These are phyloP conservation scores for Argyresthia goedartella DNA, from an alignment of 2,888 invertebrate species.

Conservation along the genomic window DNA sequence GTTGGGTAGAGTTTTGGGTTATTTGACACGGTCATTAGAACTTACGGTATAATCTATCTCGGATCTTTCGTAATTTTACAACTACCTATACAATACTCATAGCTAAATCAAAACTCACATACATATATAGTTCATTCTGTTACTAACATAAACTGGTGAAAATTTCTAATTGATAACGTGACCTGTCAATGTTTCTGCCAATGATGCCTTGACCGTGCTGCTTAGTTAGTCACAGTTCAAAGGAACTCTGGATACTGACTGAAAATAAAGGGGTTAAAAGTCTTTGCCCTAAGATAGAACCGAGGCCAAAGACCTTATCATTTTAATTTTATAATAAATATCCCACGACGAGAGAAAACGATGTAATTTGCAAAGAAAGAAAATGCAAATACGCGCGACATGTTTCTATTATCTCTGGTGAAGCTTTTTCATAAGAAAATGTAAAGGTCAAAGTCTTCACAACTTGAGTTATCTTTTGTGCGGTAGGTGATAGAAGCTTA, in stretches of 20 bases:
- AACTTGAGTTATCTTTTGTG: no score
- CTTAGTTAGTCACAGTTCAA: not conserved
- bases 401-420: not conserved
- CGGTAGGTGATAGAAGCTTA: no score
- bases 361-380: not conserved
- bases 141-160: no score
- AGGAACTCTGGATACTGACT: not conserved
- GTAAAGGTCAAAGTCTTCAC: no score
- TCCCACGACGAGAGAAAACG: not conserved
- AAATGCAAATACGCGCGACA: constrained; percentile 1
- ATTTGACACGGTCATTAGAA: no score
- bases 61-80: not conserved
- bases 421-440: no score
- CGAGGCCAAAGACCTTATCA: not conserved
- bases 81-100: not conserved
- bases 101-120: no score
- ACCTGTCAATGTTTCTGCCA: not conserved
- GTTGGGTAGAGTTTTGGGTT: no score
- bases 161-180: no score
- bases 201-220: not conserved
- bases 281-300: not conserved
- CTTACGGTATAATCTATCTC: no score
- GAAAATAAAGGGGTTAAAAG: not conserved
- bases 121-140: no score
- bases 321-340: not conserved